Evolutionary conservation across 2,113 vertebrate genomes (phyloP).

Genomic region (Gobiocypris rarus): DNA sequence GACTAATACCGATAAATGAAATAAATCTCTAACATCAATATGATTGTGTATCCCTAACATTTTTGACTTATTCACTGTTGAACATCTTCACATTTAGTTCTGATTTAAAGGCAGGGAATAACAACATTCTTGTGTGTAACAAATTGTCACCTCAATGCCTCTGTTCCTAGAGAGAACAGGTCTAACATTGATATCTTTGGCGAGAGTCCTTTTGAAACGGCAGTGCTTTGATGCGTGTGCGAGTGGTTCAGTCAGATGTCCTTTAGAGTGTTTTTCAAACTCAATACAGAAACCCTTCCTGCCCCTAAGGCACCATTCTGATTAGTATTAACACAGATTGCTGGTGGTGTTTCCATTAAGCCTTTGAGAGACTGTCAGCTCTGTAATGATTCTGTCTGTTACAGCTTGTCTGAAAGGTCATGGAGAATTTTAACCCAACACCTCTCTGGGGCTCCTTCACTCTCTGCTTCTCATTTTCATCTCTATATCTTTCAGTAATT

Average conservation of each 20-base stretch:
- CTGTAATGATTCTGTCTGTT: constrained; percentile 43
- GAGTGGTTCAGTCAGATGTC: neutral
- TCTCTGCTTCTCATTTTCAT: constrained; percentile 22
- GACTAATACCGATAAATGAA: too few relatives aligned
- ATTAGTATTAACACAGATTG: constrained; percentile 38
- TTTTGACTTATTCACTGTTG: neutral
- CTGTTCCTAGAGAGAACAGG: neutral
- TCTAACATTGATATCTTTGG: constrained; percentile 10
- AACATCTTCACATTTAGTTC: neutral
- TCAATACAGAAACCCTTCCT: constrained; percentile 15
- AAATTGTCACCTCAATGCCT: neutral
- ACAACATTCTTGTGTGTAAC: neutral
- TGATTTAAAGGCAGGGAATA: neutral
- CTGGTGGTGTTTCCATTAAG: constrained; percentile 42
- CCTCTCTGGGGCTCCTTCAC: constrained; percentile 5
- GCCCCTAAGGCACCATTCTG: constrained; percentile 7
- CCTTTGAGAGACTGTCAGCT: constrained; percentile 26
- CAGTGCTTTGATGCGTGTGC: neutral
- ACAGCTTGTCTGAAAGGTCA: constrained; percentile 38
- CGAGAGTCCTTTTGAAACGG: constrained; percentile 3
- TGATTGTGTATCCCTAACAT: too few relatives aligned
- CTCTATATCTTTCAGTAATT: constrained; percentile 13
- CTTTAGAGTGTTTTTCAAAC: constrained; percentile 20
- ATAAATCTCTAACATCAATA: too few relatives aligned
- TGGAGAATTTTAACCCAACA: constrained; percentile 35